Evolutionary conservation across 2,888 invertebrate species (phyloP).

Genomic region (Hydraecia micacea): DNA sequence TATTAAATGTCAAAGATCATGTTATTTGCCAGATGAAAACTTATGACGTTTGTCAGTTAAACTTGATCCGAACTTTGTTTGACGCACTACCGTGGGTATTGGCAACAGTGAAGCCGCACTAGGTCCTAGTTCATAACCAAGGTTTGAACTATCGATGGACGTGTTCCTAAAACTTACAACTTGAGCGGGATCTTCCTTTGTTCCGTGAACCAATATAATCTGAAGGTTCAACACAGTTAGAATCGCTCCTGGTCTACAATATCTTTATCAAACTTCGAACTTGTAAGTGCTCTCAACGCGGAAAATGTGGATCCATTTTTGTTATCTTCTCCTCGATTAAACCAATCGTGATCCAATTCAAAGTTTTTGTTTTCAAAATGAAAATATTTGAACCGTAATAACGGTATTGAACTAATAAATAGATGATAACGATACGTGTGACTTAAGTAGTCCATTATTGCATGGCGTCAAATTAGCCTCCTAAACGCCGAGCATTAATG

Average conservation of each 20-base stretch:
- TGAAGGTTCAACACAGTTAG: conserved; percentile 11
- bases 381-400: not conserved
- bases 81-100: not conserved
- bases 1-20: not conserved
- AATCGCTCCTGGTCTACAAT: not conserved
- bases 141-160: not conserved
- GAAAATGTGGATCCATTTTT: conserved; percentile 37
- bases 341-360: conserved; percentile 24
- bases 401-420: conserved; percentile 5
- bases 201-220: conserved; percentile 25
- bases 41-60: not conserved
- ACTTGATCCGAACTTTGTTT: not conserved
- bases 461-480: not conserved
- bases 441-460: not conserved
- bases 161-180: conserved; percentile 11
- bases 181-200: not conserved
- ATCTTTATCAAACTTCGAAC: conserved; percentile 34
- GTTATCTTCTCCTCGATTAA: conserved; percentile 23
- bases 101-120: not conserved
- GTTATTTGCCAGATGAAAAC: not conserved
- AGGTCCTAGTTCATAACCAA: not conserved
- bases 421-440: not conserved
- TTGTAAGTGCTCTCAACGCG: conserved; percentile 33
- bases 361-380: not conserved
- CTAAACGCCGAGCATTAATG: not conserved